Evolutionary conservation across 2,797 vertebrate genomes (phyloP).

Genomic region (Coregonus ussuriensis): DNA sequence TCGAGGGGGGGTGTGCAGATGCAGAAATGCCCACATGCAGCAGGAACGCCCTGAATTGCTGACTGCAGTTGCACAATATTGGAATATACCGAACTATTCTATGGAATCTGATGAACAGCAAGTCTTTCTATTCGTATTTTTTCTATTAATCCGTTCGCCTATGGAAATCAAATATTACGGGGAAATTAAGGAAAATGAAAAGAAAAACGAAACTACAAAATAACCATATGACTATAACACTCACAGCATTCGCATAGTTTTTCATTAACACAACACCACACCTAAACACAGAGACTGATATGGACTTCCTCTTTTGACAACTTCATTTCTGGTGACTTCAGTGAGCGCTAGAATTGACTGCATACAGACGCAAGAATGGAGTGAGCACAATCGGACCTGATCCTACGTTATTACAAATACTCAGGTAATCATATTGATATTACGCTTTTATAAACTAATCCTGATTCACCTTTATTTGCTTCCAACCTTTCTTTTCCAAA

Average conservation of each 20-base stretch:
- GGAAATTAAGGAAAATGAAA: constrained; percentile 38
- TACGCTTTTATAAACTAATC: too few species aligned
- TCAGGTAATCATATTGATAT: background rate
- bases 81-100: background rate
- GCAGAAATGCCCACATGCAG: too few species aligned
- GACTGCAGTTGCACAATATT: background rate
- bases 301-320: background rate
- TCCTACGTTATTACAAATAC: background rate
- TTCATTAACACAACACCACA: background rate
- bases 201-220: constrained; percentile 48
- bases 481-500: background rate
- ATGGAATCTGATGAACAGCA: constrained; percentile 4
- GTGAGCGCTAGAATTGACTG: background rate
- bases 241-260: too few species aligned
- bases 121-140: background rate
- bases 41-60: too few species aligned
- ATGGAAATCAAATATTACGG: constrained; percentile 2
- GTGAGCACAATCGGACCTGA: background rate
- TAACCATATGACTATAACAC: constrained; percentile 7
- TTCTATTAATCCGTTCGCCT: background rate
- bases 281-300: background rate
- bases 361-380: background rate
- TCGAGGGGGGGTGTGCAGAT: too few species aligned
- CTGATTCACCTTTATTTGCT: too few species aligned
- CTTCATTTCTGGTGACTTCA: background rate